A percentile compares a stretch with the other conserved stretches of the same genome.
These are phyloP conservation scores for Pelobates cultripes DNA, from an alignment of 2,797 vertebrate genomes.

Conservation along the genomic window DNA sequence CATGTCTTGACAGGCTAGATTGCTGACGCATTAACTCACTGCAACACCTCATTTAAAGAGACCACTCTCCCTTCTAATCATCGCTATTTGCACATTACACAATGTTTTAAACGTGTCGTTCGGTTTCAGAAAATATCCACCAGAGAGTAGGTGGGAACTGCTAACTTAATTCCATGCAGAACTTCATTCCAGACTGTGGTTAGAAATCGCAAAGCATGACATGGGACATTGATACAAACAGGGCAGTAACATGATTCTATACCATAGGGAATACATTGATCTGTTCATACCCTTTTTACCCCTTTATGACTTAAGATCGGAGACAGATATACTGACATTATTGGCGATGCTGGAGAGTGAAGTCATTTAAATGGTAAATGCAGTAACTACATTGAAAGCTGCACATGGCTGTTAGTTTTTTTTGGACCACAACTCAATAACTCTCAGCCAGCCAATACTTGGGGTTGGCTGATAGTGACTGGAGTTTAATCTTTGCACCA, in stretches of 20 bases:
- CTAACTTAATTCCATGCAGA: conserved; percentile 35
- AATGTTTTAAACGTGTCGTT: conserved; percentile 22
- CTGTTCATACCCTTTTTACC: neutral
- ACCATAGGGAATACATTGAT: neutral
- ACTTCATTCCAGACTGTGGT: conserved; percentile 33
- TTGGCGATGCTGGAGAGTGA: no score
- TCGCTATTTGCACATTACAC: conserved; percentile 14
- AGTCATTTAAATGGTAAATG: no score
- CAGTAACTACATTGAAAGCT: no score
- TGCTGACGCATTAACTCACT: conserved; percentile 42
- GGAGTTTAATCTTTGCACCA: no score
- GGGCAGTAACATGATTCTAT: neutral
- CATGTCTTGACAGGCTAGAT: conserved; percentile 19
- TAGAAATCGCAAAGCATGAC: neutral
- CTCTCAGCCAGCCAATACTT: no score
- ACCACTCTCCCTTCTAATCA: conserved; percentile 1
- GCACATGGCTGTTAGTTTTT: no score
- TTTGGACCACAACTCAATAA: no score
- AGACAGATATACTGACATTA: no score
- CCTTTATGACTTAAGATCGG: no score
- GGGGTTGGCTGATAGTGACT: no score
- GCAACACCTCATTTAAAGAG: conserved; percentile 46
- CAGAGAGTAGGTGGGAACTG: conserved; percentile 46
- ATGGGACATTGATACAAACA: conserved; percentile 5
- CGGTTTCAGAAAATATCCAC: conserved; percentile 25